phyloP scores from a whole-genome alignment of 35 echinoderm and acorn worm genomes.

The Hemicentrotus pulcherrimus region DNA sequence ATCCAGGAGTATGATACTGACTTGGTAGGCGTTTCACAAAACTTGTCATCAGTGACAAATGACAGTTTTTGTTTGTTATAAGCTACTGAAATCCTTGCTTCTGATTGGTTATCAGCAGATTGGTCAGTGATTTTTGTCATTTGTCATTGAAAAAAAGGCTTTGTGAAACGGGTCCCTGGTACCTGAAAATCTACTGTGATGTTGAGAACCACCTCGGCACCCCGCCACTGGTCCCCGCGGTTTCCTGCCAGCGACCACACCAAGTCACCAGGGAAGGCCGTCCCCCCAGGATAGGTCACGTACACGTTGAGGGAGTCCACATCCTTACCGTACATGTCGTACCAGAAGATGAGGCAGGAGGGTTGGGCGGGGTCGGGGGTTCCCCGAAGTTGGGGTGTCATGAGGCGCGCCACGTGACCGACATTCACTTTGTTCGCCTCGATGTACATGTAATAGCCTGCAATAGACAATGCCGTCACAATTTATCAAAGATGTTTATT shows the following conservation, averaged over 20 bases:
- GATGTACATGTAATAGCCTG: constrained; percentile 61
- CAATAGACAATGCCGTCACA: background rate
- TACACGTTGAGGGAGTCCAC: constrained; percentile 77
- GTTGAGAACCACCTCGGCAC: background rate
- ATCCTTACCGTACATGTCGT: constrained; percentile 82
- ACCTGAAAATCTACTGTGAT: background rate
- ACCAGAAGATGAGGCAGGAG: constrained; percentile 82
- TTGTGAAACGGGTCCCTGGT: background rate
- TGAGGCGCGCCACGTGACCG: constrained; percentile 55
- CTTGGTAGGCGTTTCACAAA: too few relatives aligned
- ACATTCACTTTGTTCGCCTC: background rate
- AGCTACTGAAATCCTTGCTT: too few relatives aligned
- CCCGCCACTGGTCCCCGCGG: constrained; percentile 65
- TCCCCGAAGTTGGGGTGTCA: constrained; percentile 35
- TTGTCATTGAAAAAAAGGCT: too few relatives aligned
- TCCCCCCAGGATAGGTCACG: constrained; percentile 17
- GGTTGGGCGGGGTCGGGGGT: background rate
- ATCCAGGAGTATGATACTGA: too few relatives aligned
- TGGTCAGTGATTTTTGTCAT: too few relatives aligned
- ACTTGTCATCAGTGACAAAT: too few relatives aligned
- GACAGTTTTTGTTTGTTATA: too few relatives aligned
- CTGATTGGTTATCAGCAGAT: too few relatives aligned
- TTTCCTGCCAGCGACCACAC: constrained; percentile 61
- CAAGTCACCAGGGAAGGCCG: background rate
- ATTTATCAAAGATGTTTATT: too few relatives aligned